Percentiles rank a stretch among this genome's conserved stretches.
phyloP scores from a whole-genome alignment of 2,888 invertebrate species.

The Disparrhopalites patrizii region DNA sequence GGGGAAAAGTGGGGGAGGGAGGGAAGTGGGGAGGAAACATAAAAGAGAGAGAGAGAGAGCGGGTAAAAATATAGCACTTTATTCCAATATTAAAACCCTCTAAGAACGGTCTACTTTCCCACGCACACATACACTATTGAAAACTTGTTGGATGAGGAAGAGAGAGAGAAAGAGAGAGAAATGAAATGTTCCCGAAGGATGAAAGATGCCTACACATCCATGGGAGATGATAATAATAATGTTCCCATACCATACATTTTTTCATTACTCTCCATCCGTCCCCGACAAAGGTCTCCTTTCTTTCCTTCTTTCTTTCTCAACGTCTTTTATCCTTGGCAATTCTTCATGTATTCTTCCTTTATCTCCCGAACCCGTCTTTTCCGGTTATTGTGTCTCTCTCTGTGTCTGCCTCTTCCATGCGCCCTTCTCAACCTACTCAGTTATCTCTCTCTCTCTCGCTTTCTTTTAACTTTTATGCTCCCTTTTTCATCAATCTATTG shows the following conservation, averaged over 20 bases:
- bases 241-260: constrained; percentile 8
- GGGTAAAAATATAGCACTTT: not conserved
- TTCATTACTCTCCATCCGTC: constrained; percentile 4
- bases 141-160: too few species aligned
- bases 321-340: too few species aligned
- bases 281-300: not conserved
- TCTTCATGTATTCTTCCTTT: too few species aligned
- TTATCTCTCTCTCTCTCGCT: not conserved
- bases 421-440: too few species aligned
- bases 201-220: constrained; percentile 18
- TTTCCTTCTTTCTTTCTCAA: too few species aligned
- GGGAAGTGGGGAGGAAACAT: not conserved
- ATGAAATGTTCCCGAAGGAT: constrained; percentile 15
- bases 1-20: not conserved
- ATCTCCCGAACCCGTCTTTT: too few species aligned
- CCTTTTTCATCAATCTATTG: too few species aligned
- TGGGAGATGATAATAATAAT: constrained; percentile 12
- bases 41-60: not conserved
- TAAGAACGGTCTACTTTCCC: too few species aligned
- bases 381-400: too few species aligned
- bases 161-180: constrained; percentile 4
- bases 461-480: not conserved
- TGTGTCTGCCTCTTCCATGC: too few species aligned
- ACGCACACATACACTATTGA: too few species aligned
- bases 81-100: too few species aligned